phyloP scores from a whole-genome alignment of 2,888 invertebrate species.

The Suillia variegata region DNA sequence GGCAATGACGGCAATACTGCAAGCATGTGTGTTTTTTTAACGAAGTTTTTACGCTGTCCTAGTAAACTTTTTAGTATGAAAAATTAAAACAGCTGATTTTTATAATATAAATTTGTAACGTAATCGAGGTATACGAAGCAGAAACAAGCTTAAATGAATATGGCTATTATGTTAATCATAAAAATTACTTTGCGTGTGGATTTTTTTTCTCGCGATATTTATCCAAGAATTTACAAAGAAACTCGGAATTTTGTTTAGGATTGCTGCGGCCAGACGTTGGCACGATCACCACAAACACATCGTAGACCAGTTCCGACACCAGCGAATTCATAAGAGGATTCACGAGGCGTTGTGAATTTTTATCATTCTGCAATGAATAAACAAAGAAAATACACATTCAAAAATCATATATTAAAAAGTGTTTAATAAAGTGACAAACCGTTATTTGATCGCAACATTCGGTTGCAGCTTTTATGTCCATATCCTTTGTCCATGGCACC shows the following conservation, averaged over 20 bases:
- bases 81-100: no score
- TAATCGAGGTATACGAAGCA: no score
- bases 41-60: no score
- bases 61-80: no score
- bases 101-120: no score
- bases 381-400: no score
- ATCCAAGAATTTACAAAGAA: slow-evolving; percentile 39
- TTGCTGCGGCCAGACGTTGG: slow-evolving; percentile 54
- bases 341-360: slow-evolving; percentile 41
- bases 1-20: no score
- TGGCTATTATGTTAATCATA: no score
- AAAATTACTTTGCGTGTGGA: no score
- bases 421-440: slow-evolving; percentile 9
- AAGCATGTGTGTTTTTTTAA: no score
- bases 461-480: slow-evolving; percentile 18
- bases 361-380: neutral
- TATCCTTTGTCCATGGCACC: slow-evolving; percentile 31
- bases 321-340: slow-evolving; percentile 43
- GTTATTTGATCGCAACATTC: slow-evolving; percentile 22
- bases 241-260: slow-evolving; percentile 40
- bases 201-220: slow-evolving; percentile 46
- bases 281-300: slow-evolving; percentile 55
- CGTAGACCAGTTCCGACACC: slow-evolving; percentile 39
- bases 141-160: no score
- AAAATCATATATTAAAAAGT: neutral